Percentiles rank a stretch among this genome's conserved stretches.
These are phyloP conservation scores for Spinus pinus DNA, from an alignment of 2,797 vertebrate genomes.

Conservation along the genomic window DNA sequence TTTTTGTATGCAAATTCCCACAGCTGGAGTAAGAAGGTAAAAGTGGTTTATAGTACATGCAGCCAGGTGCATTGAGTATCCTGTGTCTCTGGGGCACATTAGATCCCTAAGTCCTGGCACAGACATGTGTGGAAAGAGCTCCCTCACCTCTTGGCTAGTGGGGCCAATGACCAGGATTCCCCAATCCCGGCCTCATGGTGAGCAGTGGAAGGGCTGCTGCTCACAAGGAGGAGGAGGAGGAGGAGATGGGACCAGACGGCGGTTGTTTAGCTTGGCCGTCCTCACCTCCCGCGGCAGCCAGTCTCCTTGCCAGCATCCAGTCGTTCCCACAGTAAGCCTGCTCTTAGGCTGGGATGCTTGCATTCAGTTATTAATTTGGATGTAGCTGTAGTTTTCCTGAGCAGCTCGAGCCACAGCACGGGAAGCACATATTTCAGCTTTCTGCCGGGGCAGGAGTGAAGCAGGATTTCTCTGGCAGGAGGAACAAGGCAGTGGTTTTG, in stretches of 20 bases:
- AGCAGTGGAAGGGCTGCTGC: not conserved
- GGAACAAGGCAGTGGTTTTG: not conserved
- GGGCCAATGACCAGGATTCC: fast-evolving
- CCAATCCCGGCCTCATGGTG: not conserved
- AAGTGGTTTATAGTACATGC: not conserved
- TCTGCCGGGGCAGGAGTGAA: not conserved
- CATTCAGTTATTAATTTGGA: not conserved
- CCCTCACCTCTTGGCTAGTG: not conserved
- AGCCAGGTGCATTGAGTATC: not conserved
- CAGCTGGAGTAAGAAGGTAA: not conserved
- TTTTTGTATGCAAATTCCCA: not conserved
- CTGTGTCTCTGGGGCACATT: fast-evolving
- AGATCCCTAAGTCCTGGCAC: not conserved
- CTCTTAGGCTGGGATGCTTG: not conserved
- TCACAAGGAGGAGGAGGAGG: not conserved
- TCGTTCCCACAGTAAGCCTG: not conserved
- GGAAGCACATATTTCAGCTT: not conserved
- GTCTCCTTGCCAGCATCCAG: not conserved
- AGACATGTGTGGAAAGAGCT: fast-evolving
- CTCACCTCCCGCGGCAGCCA: not conserved
- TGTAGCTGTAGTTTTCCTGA: not conserved
- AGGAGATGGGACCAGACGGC: not conserved
- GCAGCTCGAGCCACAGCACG: not conserved
- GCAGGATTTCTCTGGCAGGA: not conserved
- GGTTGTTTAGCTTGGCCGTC: not conserved